Evolutionary conservation across 2,113 vertebrate genomes (phyloP), one percentile per base, ranked within the genome.

Genomic region (Xiphophorus maculatus): DNA sequence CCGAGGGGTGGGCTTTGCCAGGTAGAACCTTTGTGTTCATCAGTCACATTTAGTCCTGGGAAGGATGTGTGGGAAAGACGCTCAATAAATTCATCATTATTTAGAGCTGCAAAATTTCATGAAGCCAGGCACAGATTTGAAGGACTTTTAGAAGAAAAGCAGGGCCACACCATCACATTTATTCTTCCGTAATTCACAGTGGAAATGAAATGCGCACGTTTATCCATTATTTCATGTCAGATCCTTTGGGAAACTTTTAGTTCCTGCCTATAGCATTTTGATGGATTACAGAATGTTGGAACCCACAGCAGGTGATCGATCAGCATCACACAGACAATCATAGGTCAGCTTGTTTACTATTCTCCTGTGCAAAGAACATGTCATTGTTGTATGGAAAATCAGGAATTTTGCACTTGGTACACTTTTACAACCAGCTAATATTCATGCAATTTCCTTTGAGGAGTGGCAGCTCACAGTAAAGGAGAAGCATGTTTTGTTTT

Each of bases 1-100:
- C 92, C 94, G 97, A 58, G 96, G 97, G 0, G 97, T 97, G 17
- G 97, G 97, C 84, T 98, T 98, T 78, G 97, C 97, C 81, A 96
- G 96, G 97, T 98, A 87, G 2, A 17, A 10, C 1, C 27, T 62
- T 12, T 35, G 25, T 19, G 5, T 9, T 58, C 15, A 51, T 71
- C 12, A 9, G 12, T 37, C 27, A 62, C 15, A 11, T 35, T n/a
- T n/a, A 25, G 51, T n/a, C 51, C 51, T 58, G 22, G 1, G 11
- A 25, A 58, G 22, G 51, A 25, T n/a, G 51, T 25, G 10, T 25
- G 2, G 2, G 17, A 58, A 58, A 58, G 17, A 58, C 9, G 6
- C 25, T 10, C 8, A n/a, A 2, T 58, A 11, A 58, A 58, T 58
- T 58, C 19, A 48, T 48, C 51, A 3, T 58, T 37, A 37, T 37